These are phyloP conservation scores for Diadumene lineata DNA, from an alignment of 92 coral and sea anemone genomes.

Conservation along the genomic window DNA sequence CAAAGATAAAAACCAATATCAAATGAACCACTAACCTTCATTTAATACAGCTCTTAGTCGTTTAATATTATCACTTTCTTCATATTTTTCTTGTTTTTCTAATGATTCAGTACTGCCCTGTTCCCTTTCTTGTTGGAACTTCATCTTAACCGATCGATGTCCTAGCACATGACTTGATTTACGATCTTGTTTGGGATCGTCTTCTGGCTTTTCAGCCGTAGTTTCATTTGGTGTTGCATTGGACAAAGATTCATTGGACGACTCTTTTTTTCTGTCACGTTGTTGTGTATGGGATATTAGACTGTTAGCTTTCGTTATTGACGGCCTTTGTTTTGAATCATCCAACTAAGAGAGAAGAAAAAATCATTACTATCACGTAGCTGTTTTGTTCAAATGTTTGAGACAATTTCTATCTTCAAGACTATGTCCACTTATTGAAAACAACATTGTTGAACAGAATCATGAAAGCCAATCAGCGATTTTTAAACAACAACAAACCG, in stretches of 20 bases:
- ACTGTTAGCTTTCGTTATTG: constrained; percentile 14
- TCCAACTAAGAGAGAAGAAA: background rate
- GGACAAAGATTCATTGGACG: constrained; percentile 13
- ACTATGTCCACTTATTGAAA: too few species aligned
- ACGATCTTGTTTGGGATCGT: constrained; percentile 1
- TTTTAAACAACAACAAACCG: too few species aligned
- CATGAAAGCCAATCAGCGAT: too few species aligned
- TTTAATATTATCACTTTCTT: constrained; percentile 79
- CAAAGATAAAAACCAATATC: too few species aligned
- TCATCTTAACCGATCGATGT: constrained; percentile 72
- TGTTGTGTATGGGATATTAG: constrained; percentile 19
- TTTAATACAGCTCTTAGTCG: constrained; percentile 65
- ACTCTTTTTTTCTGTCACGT: constrained; percentile 16
- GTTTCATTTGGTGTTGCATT: background rate
- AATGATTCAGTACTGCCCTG: constrained; percentile 10
- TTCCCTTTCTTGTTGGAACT: constrained; percentile 61
- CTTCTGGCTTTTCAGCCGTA: constrained; percentile 4
- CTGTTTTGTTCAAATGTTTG: background rate
- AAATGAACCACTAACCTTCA: too few species aligned
- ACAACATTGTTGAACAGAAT: too few species aligned
- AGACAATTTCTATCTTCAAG: too few species aligned
- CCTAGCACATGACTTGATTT: constrained; percentile 35
- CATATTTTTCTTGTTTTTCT: constrained; percentile 55
- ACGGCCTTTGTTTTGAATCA: constrained; percentile 17
- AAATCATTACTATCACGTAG: background rate